These are phyloP conservation scores for Astropecten irregularis DNA, from an alignment of 53 echinoderm and acorn worm species.

Conservation along the genomic window DNA sequence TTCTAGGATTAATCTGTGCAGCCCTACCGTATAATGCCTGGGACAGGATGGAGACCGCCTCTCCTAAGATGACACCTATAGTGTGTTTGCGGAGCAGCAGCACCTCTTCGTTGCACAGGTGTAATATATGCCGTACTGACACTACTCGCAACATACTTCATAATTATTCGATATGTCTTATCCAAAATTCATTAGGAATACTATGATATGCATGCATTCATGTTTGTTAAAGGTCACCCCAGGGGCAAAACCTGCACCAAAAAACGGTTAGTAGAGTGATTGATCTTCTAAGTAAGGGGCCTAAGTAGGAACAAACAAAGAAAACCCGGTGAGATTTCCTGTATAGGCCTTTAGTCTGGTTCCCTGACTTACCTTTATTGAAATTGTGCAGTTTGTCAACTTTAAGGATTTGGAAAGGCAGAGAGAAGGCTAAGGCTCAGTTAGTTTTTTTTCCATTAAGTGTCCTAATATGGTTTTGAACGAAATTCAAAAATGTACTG, in stretches of 20 bases:
- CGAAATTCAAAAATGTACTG: not conserved
- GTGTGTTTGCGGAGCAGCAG: not conserved
- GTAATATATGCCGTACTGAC: too few relatives aligned
- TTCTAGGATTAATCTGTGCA: constrained; percentile 5
- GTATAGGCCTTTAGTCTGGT: too few relatives aligned
- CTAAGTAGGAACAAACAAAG: too few relatives aligned
- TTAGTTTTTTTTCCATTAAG: too few relatives aligned
- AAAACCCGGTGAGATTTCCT: too few relatives aligned
- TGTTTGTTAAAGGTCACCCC: too few relatives aligned
- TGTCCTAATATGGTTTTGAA: too few relatives aligned
- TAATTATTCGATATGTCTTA: not conserved
- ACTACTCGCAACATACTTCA: not conserved
- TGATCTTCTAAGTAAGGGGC: not conserved
- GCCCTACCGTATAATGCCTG: not conserved
- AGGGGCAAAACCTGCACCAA: too few relatives aligned
- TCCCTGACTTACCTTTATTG: too few relatives aligned
- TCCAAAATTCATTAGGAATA: not conserved
- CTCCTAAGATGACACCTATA: not conserved
- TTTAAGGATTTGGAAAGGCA: too few relatives aligned
- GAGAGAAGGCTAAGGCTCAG: too few relatives aligned
- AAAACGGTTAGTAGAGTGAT: constrained; percentile 22
- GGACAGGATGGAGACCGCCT: not conserved
- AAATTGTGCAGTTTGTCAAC: too few relatives aligned
- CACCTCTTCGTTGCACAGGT: not conserved
- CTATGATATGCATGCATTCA: not conserved